These are phyloP conservation scores for Champsocephalus esox DNA, from an alignment of 2,797 vertebrate species.

Conservation along the genomic window DNA sequence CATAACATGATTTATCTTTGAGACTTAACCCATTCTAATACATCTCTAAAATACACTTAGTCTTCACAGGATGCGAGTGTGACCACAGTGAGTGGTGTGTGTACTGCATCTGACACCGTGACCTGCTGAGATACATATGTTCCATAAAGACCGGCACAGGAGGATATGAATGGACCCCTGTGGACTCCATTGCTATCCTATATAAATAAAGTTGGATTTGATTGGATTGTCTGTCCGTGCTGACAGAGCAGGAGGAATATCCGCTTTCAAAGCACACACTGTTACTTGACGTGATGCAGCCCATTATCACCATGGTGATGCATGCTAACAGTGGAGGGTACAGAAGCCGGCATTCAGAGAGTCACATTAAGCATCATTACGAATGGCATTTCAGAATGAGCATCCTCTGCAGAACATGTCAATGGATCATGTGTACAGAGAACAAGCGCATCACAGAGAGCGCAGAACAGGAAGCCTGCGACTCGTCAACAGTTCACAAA, in stretches of 20 bases:
- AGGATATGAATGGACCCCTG: constrained; percentile 56
- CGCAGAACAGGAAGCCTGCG: constrained; percentile 54
- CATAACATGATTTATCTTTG: background rate
- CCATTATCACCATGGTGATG: constrained; percentile 32
- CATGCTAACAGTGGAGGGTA: constrained; percentile 12
- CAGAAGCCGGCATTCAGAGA: constrained; percentile 45
- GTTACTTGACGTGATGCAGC: constrained; percentile 12
- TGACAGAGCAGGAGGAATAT: constrained; percentile 30
- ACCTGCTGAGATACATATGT: constrained; percentile 64
- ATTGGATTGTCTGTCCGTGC: constrained; percentile 10
- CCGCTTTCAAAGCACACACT: constrained; percentile 44
- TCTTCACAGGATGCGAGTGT: constrained; percentile 7
- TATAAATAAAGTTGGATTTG: no score
- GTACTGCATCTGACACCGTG: constrained; percentile 35
- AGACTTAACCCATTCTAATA: background rate
- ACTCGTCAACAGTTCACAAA: constrained; percentile 69
- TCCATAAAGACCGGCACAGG: constrained; percentile 52
- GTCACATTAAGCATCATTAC: constrained; percentile 55
- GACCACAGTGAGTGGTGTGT: constrained; percentile 17
- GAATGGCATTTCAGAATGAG: constrained; percentile 52
- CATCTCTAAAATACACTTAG: background rate
- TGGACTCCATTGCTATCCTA: constrained; percentile 29
- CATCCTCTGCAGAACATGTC: constrained; percentile 50
- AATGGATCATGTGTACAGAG: constrained; percentile 44
- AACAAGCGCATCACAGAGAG: constrained; percentile 53